Base-by-base conservation (phyloP, 1,140 invertebrate species). In the Lasaia peninsularis region DNA sequence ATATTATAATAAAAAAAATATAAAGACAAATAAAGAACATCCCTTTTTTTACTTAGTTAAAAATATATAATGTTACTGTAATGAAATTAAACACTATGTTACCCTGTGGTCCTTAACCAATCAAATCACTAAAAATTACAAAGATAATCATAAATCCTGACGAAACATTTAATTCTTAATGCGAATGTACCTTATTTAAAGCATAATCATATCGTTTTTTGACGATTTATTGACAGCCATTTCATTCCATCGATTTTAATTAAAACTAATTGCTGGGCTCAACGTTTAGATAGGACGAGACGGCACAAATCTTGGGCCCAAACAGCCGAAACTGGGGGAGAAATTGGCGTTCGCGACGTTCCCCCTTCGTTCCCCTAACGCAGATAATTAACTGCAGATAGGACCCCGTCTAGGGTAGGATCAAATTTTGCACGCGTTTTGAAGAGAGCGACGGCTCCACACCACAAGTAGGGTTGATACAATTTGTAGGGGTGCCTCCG, bases 351-450 rank as follows among this genome's bases (percentile, higher is more conserved):
- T 76, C 63, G 71, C 70, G 69, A 67, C 69, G 65, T 69, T 78
- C 69, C 75, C 74, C 72, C 65, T 67, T 65, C 49, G 51, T 62
- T 69, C 70, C 80, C 80, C 78, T 81, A 66, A 70, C 72, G 66
- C 52, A 86, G 80, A 86, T 85, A 86, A 88, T 86, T 88, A 88
- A 86, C 82, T 85, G 80, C 80, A 86, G 85, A 84, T 86, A 84
- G 67, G 69, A 69, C 72, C 58, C 68, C 69, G 69, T 63, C 64
- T 58, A 65, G 75, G 73, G 75, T 73, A 68, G 69, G 69, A 79
- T 82, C 73, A 80, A 85, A 81, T 86, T 83, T 86, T 79, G 79
- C 75, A 76, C 69, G 76, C 74, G 80, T 78, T 84, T 80, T 83
- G 78, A 80, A 85, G 65, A 81, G 73, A 71, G 70, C 60, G 59